Percentiles rank a stretch among this genome's conserved stretches.
These are phyloP conservation scores for Psilopogon haemacephalus DNA, from an alignment of 2,113 vertebrate species.

Conservation along the genomic window DNA sequence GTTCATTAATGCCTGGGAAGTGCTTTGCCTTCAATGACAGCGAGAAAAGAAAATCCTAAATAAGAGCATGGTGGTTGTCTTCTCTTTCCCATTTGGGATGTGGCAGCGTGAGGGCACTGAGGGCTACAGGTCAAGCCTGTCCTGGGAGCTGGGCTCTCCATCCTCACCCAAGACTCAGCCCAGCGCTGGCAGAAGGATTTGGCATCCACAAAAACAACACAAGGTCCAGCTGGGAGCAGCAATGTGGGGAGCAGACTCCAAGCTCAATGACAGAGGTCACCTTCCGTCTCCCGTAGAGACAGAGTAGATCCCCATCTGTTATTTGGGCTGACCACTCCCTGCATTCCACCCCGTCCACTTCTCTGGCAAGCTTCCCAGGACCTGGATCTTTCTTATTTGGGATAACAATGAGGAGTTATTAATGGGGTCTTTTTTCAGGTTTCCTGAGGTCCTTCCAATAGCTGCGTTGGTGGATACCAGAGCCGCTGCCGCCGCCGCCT, in stretches of 20 bases:
- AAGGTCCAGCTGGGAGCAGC: constrained; percentile 9
- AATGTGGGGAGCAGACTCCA: constrained; percentile 29
- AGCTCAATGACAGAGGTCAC: constrained; percentile 66
- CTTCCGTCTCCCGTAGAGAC: constrained; percentile 69
- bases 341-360: constrained; percentile 62
- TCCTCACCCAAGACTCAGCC: not conserved
- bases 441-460: constrained; percentile 59
- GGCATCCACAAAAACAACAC: constrained; percentile 19
- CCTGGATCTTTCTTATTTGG: constrained; percentile 63
- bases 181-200: not conserved
- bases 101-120: not conserved
- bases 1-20: constrained; percentile 65
- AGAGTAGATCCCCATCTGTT: constrained; percentile 70
- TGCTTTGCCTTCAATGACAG: constrained; percentile 10
- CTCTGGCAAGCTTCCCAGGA: constrained; percentile 59
- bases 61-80: not conserved
- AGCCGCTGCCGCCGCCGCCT: not conserved
- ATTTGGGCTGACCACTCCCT: constrained; percentile 71
- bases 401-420: constrained; percentile 63
- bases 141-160: not conserved
- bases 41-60: not conserved
- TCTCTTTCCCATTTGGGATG: not conserved
- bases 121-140: not conserved
- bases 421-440: constrained; percentile 60
- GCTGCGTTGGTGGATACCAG: constrained; percentile 1